A percentile compares a stretch with the other conserved stretches of the same genome.
phyloP scores from a whole-genome alignment of 2,888 invertebrate species.

The Petrophora chlorosata region DNA sequence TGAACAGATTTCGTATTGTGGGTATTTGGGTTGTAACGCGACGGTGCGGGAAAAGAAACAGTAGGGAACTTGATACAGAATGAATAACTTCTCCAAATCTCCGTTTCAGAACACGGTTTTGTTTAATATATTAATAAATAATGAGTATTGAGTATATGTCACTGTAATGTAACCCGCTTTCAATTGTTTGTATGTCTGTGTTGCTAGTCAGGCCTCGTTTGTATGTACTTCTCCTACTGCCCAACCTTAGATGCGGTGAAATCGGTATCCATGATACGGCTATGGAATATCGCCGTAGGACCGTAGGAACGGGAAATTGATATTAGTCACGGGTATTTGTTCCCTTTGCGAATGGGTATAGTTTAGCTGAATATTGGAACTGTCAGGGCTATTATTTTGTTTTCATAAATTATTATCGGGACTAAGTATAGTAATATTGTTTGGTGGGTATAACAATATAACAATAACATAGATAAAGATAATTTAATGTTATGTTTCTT shows the following conservation, averaged over 20 bases:
- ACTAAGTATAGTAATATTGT: too few species aligned
- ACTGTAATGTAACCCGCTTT: too few species aligned
- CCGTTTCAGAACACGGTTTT: too few species aligned
- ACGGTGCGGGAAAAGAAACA: neutral
- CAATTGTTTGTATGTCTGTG: neutral
- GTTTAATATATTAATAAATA: too few species aligned
- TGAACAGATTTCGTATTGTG: conserved; percentile 20
- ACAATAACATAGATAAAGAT: too few species aligned
- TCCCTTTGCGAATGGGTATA: conserved; percentile 27
- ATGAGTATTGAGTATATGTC: too few species aligned
- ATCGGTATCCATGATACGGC: neutral
- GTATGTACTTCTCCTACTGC: conserved; percentile 6
- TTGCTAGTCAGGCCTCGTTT: neutral
- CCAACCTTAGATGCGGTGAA: neutral
- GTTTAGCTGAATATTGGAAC: conserved; percentile 23
- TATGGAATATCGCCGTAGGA: conserved; percentile 3
- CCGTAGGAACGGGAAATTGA: conserved; percentile 22
- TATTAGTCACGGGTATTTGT: conserved; percentile 30
- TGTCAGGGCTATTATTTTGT: conserved; percentile 8
- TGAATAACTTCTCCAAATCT: too few species aligned
- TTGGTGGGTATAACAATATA: too few species aligned
- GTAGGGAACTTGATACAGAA: neutral
- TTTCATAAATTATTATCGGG: conserved; percentile 5
- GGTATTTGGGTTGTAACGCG: conserved; percentile 1
- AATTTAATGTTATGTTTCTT: too few species aligned